Percentiles rank a stretch among this genome's conserved stretches.
phyloP scores from a whole-genome alignment of 1,140 invertebrate species.

The Popillia japonica region DNA sequence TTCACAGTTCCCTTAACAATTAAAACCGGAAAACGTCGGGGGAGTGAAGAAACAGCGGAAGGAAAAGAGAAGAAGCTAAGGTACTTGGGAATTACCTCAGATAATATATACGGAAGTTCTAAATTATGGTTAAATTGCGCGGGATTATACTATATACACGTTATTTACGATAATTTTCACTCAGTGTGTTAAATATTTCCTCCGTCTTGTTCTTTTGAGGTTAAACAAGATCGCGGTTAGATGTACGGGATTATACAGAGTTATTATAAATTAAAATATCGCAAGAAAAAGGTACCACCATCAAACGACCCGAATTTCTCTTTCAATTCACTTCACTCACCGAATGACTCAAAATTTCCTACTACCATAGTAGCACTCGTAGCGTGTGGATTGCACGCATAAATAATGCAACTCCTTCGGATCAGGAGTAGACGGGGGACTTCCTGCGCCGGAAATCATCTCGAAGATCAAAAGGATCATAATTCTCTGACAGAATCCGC shows the following conservation, averaged over 20 bases:
- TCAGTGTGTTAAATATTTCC: not conserved
- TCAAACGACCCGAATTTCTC: too few species aligned
- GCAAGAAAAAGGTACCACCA: too few species aligned
- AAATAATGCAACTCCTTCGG: conserved; percentile 26
- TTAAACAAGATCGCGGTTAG: not conserved
- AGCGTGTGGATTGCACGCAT: conserved; percentile 20
- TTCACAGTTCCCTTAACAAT: conserved; percentile 33
- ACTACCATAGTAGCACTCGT: too few species aligned
- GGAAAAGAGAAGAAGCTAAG: not conserved
- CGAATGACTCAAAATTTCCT: too few species aligned
- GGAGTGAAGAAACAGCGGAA: not conserved
- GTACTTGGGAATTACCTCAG: conserved; percentile 13
- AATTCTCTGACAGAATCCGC: conserved; percentile 20
- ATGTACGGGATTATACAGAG: too few species aligned
- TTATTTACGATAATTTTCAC: conserved; percentile 21
- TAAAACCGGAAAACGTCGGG: conserved; percentile 18
- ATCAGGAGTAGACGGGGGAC: not conserved
- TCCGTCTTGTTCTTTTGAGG: not conserved
- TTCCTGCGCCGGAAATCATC: conserved; percentile 14
- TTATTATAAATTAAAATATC: too few species aligned
- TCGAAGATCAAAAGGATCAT: conserved; percentile 33
- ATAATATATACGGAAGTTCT: conserved; percentile 24
- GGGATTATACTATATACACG: conserved; percentile 26
- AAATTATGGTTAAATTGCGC: conserved; percentile 16
- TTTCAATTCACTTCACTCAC: too few species aligned